phyloP scores from a whole-genome alignment of 2,888 invertebrate species.

The Macrophya annulata region DNA sequence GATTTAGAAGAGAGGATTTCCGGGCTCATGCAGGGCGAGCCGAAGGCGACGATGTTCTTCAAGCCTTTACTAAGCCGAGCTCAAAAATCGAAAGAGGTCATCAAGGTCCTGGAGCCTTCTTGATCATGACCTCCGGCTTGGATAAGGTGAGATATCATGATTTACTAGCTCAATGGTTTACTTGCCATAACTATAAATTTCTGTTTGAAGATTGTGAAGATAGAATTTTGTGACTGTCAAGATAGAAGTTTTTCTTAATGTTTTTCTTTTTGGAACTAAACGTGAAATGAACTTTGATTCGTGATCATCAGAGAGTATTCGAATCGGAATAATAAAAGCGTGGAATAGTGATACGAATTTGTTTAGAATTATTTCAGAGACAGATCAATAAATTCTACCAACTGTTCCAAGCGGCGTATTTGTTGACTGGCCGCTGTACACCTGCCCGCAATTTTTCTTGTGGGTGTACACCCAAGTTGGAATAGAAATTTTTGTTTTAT shows the following conservation, averaged over 20 bases:
- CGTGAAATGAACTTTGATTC: background rate
- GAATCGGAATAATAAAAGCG: too few relatives aligned
- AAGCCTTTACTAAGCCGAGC: slow-evolving; percentile 88
- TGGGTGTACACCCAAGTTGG: background rate
- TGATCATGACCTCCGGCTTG: slow-evolving; percentile 91
- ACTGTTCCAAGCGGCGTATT: too few relatives aligned
- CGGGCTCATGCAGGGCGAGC: slow-evolving; percentile 84
- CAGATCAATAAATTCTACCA: too few relatives aligned
- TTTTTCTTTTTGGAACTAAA: background rate
- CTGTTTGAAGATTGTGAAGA: background rate
- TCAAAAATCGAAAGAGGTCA: slow-evolving; percentile 89
- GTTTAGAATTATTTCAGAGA: too few relatives aligned
- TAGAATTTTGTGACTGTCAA: background rate
- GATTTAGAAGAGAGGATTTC: slow-evolving; percentile 88
- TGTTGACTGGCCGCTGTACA: too few relatives aligned
- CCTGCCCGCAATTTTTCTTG: background rate
- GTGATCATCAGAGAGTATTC: too few relatives aligned
- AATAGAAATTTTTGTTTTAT: too few relatives aligned
- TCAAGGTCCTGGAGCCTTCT: slow-evolving; percentile 92
- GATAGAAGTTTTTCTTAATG: background rate
- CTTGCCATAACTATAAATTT: background rate
- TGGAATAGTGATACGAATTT: too few relatives aligned
- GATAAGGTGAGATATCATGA: slow-evolving; percentile 82
- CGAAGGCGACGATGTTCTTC: slow-evolving; percentile 93
- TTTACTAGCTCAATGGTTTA: background rate